Evolutionary conservation across 2,113 vertebrate genomes (phyloP).

Genomic region (Rhinoderma darwinii): DNA sequence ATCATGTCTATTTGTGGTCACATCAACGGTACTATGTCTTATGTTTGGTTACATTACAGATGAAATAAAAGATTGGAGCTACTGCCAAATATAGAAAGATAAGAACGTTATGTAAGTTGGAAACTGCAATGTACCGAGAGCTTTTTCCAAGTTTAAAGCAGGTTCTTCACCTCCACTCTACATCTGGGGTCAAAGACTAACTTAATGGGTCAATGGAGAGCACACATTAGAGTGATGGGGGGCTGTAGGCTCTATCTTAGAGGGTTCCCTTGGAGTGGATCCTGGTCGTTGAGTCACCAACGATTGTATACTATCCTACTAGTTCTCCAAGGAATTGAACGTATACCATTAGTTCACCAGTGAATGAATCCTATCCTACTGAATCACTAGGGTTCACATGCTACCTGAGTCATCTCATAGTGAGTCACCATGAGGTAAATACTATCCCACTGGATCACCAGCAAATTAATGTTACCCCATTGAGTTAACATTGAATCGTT

Average conservation of each 20-base stretch:
- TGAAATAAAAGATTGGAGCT: constrained; percentile 5
- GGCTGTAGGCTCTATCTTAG: background rate
- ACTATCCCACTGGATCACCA: background rate
- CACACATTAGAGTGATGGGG: background rate
- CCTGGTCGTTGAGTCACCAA: background rate
- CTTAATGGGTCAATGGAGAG: background rate
- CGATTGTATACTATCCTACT: background rate
- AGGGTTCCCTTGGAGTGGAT: background rate
- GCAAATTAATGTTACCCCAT: background rate
- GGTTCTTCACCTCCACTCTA: background rate
- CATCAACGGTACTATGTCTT: background rate
- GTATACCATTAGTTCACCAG: background rate
- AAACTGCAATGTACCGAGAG: background rate
- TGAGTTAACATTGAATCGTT: background rate
- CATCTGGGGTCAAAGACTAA: background rate
- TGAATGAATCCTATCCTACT: background rate
- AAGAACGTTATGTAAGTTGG: background rate
- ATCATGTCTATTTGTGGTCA: constrained; percentile 11
- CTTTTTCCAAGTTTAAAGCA: background rate
- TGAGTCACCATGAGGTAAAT: background rate
- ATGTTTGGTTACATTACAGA: constrained; percentile 44
- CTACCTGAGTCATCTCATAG: background rate
- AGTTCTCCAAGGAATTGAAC: background rate
- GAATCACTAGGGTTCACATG: no score
- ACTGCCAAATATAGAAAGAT: background rate